Percentiles rank a stretch among this genome's conserved stretches.
phyloP scores from a whole-genome alignment of 2,113 vertebrate genomes.

The Meles meles region DNA sequence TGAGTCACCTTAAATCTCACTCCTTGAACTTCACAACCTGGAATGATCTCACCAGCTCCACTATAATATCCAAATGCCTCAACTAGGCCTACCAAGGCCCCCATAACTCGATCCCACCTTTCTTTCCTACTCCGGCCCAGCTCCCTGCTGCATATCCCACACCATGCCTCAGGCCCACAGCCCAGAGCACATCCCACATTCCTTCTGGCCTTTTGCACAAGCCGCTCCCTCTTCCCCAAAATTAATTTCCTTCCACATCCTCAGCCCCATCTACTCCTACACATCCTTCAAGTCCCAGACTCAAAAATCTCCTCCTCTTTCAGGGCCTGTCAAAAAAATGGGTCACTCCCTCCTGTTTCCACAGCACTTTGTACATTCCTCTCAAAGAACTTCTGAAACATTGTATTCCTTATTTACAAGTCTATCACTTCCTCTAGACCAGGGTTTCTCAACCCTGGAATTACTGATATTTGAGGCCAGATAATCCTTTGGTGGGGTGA shows the following conservation, averaged over 20 bases:
- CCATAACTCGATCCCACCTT: neutral
- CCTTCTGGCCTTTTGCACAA: neutral
- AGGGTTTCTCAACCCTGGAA: neutral
- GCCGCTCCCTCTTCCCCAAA: neutral
- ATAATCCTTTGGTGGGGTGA: neutral
- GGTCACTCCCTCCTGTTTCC: neutral
- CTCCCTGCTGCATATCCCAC: neutral
- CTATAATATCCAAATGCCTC: neutral
- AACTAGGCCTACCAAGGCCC: neutral
- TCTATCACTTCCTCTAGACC: neutral
- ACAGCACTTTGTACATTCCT: neutral
- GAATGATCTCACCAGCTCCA: neutral
- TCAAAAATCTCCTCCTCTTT: neutral
- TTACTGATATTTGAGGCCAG: neutral
- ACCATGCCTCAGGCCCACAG: neutral
- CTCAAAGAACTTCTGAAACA: neutral
- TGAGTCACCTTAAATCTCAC: neutral
- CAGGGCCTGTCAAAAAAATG: neutral
- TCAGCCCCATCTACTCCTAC: neutral
- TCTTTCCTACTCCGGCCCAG: neutral
- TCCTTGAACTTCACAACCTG: neutral
- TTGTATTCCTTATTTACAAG: neutral
- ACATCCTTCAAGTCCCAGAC: neutral
- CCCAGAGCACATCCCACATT: neutral
- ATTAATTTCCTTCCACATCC: neutral